A percentile compares a stretch with the other conserved stretches of the same genome.
phyloP scores from a whole-genome alignment of 2,797 vertebrate genomes.

The Spondyliosoma cantharus region DNA sequence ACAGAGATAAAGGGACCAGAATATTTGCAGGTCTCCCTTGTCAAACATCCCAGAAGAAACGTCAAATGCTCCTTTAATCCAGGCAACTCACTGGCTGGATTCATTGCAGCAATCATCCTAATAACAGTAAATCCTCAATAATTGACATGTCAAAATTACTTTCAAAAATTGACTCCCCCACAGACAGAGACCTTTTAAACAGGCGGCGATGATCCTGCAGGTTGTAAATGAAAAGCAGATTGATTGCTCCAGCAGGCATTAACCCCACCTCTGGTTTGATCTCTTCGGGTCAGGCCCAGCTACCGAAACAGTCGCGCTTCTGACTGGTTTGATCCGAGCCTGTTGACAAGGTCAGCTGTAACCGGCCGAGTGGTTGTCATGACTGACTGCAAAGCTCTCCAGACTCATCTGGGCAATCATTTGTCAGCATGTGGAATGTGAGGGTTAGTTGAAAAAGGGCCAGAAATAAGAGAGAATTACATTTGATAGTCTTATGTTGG shows the following conservation, averaged over 20 bases:
- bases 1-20: slow-evolving; percentile 39
- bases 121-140: slow-evolving; percentile 80
- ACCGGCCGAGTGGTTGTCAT: slow-evolving; percentile 66
- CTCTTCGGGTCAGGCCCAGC: slow-evolving; percentile 63
- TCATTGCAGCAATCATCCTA: slow-evolving; percentile 73
- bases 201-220: slow-evolving; percentile 66
- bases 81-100: slow-evolving; percentile 77
- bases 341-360: slow-evolving; percentile 77
- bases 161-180: slow-evolving; percentile 42
- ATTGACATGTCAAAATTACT: slow-evolving; percentile 77
- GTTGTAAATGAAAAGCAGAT: slow-evolving; percentile 79
- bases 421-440: slow-evolving; percentile 64
- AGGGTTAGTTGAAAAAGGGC: slow-evolving; percentile 34
- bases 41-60: slow-evolving; percentile 67
- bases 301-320: slow-evolving; percentile 62
- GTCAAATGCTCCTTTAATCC: slow-evolving; percentile 70
- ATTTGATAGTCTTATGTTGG: slow-evolving; percentile 15
- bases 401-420: slow-evolving; percentile 70
- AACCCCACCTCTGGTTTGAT: slow-evolving; percentile 70
- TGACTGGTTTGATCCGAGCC: slow-evolving; percentile 63
- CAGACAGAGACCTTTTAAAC: slow-evolving; percentile 62
- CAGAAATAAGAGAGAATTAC: slow-evolving; percentile 23
- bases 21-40: slow-evolving; percentile 54
- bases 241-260: slow-evolving; percentile 70
- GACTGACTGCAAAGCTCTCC: slow-evolving; percentile 69